Evolutionary conservation across 2,888 invertebrate genomes (phyloP), one percentile per base, ranked within the genome.

Genomic region (Meiosimyza decipiens): DNA sequence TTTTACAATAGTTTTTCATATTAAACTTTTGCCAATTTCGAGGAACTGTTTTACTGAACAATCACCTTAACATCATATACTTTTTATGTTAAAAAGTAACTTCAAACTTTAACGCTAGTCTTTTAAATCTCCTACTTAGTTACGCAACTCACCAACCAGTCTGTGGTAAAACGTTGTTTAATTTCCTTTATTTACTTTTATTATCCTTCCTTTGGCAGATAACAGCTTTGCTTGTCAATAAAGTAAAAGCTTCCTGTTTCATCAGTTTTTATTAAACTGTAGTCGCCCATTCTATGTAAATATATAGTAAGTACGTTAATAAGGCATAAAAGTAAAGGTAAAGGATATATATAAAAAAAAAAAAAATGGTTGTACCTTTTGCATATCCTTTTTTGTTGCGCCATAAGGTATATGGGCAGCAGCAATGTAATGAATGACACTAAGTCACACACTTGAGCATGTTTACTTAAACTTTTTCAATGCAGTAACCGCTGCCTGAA

Each of bases 401-500:
- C 3, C 15, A 51, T 16, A 15, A 51, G 33, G 54, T 51, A n/a
- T 71, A 49, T 59, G 62, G 49, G 54, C 60, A 33, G 55, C 55
- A 68, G 59, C 51, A 13, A 49, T 55, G 28, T 70, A 65, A 70
- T 70, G 73, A 70, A 73, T 60, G 54, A 54, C 70, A 16, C 60
- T 40, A 67, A 67, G 71, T 63, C 71, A 71, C 67, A 71, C 67
- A 62, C 62, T 33, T 60, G 57, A 63, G 55, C 73, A 67, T 73
- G 71, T 67, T 71, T 73, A 67, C 63, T 52, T 50, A 57, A 62
- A 63, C 59, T 71, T 65, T 54, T 12, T 73, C 65, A 67, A 54
- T 63, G 49, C 52, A 51, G 60, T 6, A 22, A 13, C 33, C 18
- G 15, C 22, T 65, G 52, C n/a, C 9, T n/a, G 16, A 22, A 49